Conservation (phyloP, 2,888 invertebrate species). For the Pseudoips prasinana region DNA sequence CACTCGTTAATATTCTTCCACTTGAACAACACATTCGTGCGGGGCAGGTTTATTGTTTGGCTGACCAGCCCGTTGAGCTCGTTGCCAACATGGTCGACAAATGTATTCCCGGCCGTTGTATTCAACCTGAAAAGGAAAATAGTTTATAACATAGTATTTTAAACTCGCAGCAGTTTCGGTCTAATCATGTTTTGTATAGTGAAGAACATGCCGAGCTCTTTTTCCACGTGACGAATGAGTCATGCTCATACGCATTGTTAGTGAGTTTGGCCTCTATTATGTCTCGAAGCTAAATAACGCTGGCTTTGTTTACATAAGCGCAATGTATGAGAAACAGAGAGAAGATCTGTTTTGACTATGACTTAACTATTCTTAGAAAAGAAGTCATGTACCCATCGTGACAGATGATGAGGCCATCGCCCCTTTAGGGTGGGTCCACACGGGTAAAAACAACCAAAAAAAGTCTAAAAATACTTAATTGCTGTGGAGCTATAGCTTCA, state of each 20-base stretch:
- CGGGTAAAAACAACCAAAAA: too few relatives aligned
- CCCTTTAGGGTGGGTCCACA: too few relatives aligned
- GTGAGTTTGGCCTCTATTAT: neutral
- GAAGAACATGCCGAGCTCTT: slow-evolving; percentile 1
- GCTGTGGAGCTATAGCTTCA: too few relatives aligned
- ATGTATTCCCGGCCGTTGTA: slow-evolving; percentile 6
- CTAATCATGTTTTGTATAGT: slow-evolving; percentile 1
- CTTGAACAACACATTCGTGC: slow-evolving; percentile 7
- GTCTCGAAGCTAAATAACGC: slow-evolving; percentile 1
- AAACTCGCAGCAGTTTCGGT: slow-evolving; percentile 1
- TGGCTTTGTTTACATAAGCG: slow-evolving; percentile 1
- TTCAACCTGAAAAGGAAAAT: slow-evolving; percentile 5
- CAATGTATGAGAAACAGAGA: slow-evolving; percentile 1
- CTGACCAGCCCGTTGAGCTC: slow-evolving; percentile 8
- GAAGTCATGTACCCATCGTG: too few relatives aligned
- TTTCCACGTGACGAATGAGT: slow-evolving; percentile 1
- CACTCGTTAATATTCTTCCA: slow-evolving; percentile 11
- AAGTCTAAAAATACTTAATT: too few relatives aligned
- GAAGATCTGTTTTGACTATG: neutral
- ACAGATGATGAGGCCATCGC: too few relatives aligned
- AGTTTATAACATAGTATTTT: slow-evolving; percentile 1
- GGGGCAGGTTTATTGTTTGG: slow-evolving; percentile 4
- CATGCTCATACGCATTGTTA: slow-evolving; percentile 2
- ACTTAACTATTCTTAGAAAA: slow-evolving; percentile 1
- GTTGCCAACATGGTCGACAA: slow-evolving; percentile 12